phyloP scores from a whole-genome alignment of 2,888 invertebrate species.

The Lasioglossum lativentre region DNA sequence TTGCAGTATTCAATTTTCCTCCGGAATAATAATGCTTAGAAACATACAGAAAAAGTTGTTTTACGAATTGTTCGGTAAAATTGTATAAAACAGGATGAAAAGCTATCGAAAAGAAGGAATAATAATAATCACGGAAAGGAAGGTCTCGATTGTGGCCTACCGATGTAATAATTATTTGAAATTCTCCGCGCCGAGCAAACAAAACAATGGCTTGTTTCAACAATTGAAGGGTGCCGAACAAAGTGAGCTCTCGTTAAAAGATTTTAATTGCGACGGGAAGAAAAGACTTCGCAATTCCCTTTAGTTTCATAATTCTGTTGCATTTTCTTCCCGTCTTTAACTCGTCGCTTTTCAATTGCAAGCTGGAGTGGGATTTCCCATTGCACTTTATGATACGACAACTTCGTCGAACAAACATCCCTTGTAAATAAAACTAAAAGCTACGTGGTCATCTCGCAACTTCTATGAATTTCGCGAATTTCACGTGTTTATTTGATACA shows the following conservation, averaged over 20 bases:
- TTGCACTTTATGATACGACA: background rate
- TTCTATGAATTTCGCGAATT: background rate
- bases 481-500: background rate
- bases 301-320: background rate
- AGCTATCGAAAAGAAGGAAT: background rate
- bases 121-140: background rate
- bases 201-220: background rate
- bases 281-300: background rate
- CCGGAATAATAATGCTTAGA: too few relatives aligned
- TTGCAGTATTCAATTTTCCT: background rate
- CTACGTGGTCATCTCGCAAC: background rate
- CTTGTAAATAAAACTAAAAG: background rate
- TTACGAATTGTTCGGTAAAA: background rate
- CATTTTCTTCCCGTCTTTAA: background rate
- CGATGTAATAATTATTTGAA: background rate
- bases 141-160: background rate
- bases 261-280: constrained; percentile 4
- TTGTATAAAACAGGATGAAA: background rate
- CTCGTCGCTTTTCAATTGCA: background rate
- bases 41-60: background rate
- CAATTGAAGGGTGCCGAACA: background rate
- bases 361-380: background rate
- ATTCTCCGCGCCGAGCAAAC: background rate
- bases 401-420: background rate
- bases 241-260: background rate